These are phyloP conservation scores for Pachyuromys duprasi DNA, from an alignment of 2,797 vertebrate genomes.

Conservation along the genomic window DNA sequence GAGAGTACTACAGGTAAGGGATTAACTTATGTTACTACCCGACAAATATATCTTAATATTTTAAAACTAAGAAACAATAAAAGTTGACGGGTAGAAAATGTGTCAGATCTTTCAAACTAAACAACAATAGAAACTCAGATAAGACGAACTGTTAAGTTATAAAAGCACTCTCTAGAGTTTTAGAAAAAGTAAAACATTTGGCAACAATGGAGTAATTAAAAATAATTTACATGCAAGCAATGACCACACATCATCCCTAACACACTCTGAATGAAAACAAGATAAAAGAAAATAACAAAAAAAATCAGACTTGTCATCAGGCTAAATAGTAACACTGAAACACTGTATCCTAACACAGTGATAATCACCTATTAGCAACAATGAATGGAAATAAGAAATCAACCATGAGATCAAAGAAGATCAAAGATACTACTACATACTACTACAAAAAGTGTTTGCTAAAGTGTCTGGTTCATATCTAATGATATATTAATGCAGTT, in stretches of 20 bases:
- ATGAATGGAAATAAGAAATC: slow-evolving; percentile 47
- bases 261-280: background rate
- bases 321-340: slow-evolving; percentile 15
- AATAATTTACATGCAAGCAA: slow-evolving; percentile 35
- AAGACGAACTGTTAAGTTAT: slow-evolving; percentile 39
- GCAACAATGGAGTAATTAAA: background rate
- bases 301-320: background rate
- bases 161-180: slow-evolving; percentile 20
- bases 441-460: slow-evolving; percentile 16
- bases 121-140: background rate
- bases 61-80: slow-evolving; percentile 64
- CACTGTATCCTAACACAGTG: background rate
- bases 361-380: slow-evolving; percentile 41
- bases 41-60: slow-evolving; percentile 46
- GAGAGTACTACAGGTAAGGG: slow-evolving; percentile 15
- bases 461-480: slow-evolving; percentile 17
- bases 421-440: background rate
- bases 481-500: slow-evolving; percentile 26
- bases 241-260: background rate
- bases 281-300: slow-evolving; percentile 5
- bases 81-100: background rate
- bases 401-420: slow-evolving; percentile 35
- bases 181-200: slow-evolving; percentile 45
- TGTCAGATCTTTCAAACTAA: slow-evolving; percentile 36
- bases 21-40: slow-evolving; percentile 30